Evolutionary conservation across 2,797 vertebrate species (phyloP), one percentile per base, ranked within the genome.

Genomic region (Chrysocyon brachyurus): DNA sequence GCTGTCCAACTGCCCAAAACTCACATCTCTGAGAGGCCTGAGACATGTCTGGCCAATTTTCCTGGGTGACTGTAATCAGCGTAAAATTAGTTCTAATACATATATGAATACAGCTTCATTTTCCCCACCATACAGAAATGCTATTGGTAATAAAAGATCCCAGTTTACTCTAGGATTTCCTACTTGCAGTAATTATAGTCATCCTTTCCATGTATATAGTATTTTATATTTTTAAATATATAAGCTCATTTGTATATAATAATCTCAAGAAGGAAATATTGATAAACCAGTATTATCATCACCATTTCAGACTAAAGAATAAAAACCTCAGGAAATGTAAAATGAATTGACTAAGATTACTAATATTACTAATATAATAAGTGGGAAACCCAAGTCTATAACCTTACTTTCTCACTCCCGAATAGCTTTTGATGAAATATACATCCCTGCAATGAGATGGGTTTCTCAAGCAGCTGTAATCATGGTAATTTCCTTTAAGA

Each of bases 351-450:
- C 24, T 82, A 82, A 89, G 26, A 66, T 85, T 97, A 49, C 54
- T 83, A 79, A 90, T 22, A 63, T 87, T 97, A 46, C 57, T 92
- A 95, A 21, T 59, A 87, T 46, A 88, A 64, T 56, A 81, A 72
- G 66, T 40, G 26, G 36, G 56, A 96, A 87, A 68, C 7, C 2
- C n/a, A 87, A 36, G 33, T 79, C 56, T 95, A 36, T 92, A 86
- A 77, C 57, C 94, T 54, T 56, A 78, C 78, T 78, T 98, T 86
- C 84, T 94, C 49, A 86, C 78, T 89, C 75, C n/a, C 46, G 90
- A 90, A 90, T 21, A 95, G 93, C 93, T 57, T 86, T 83, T 91
- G 68, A 88, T 95, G 68, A 96, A 87, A 90, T 4, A 81, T n/a
- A 90, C 16, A 88, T 63, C 84, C 14, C 83, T n/a, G 40, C 52